phyloP scores from a whole-genome alignment of 2,888 invertebrate genomes.

The Axea sp. region DNA sequence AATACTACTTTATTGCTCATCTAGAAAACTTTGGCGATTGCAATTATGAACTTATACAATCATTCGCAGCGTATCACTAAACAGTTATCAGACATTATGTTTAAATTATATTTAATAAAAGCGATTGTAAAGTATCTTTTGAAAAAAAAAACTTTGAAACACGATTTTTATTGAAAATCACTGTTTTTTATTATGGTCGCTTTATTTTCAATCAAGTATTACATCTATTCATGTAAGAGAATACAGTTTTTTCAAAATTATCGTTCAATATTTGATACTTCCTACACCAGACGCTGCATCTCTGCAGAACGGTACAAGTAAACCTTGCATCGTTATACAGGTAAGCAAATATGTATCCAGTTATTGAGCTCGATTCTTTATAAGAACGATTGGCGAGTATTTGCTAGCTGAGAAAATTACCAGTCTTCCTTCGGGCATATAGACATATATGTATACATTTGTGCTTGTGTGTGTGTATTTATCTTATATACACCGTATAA shows the following conservation, averaged over 20 bases:
- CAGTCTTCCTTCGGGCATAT: conserved; percentile 34
- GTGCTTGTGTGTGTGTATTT: no score
- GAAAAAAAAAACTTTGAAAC: no score
- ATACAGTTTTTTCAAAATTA: conserved; percentile 17
- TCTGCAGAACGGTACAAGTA: conserved; percentile 7
- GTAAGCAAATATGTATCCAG: conserved; percentile 46
- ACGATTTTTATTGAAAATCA: no score
- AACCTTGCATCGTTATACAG: conserved; percentile 40
- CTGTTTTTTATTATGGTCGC: no score
- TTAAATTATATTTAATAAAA: no score
- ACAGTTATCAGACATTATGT: no score
- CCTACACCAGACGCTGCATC: conserved; percentile 24
- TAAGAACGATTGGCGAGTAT: conserved; percentile 38
- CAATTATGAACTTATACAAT: no score
- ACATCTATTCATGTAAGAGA: no score
- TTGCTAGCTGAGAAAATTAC: conserved; percentile 48
- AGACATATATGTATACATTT: no score
- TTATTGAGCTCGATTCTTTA: conserved; percentile 45
- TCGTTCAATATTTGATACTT: conserved; percentile 13
- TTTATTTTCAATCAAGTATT: no score
- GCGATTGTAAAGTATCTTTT: no score
- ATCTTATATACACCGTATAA: not conserved
- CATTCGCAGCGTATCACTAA: not conserved
- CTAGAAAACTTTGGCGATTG: conserved; percentile 2
- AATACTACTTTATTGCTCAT: conserved; percentile 5